phyloP scores from a whole-genome alignment of 1,140 invertebrate genomes.

The Eumaeus atala region DNA sequence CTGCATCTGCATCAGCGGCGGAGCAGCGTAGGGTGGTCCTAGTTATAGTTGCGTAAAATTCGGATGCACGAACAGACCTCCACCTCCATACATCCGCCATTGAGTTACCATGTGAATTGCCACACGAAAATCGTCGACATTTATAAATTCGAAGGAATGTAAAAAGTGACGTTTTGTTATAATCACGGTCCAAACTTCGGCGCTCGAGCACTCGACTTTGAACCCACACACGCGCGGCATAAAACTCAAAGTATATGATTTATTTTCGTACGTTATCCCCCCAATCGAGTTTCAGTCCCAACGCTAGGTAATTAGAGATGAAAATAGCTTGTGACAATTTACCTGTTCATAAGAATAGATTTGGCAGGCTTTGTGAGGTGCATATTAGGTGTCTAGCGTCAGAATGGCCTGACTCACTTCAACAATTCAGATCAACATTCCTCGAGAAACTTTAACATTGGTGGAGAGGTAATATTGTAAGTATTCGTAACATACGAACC shows the following conservation, averaged over 20 bases:
- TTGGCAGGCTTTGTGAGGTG: conserved; percentile 31
- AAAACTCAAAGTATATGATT: background rate
- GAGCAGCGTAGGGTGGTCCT: too few relatives aligned
- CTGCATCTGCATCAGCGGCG: too few relatives aligned
- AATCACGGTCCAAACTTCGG: conserved; percentile 12
- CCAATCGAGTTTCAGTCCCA: conserved; percentile 3
- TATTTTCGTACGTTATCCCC: background rate
- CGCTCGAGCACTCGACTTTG: background rate
- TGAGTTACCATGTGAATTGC: too few relatives aligned
- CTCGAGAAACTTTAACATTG: background rate
- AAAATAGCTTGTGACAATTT: conserved; percentile 8
- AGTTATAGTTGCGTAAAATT: too few relatives aligned
- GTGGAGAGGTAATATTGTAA: background rate
- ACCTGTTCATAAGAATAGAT: conserved; percentile 26
- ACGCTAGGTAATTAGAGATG: background rate
- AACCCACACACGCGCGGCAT: background rate
- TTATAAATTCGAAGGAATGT: conserved; percentile 7
- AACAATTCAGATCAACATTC: conserved; percentile 9
- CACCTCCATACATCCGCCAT: too few relatives aligned
- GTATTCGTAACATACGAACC: too few relatives aligned
- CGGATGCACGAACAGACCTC: too few relatives aligned
- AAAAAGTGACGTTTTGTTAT: conserved; percentile 21
- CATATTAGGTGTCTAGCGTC: conserved; percentile 37
- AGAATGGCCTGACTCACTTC: conserved; percentile 30
- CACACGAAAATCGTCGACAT: background rate